Evolutionary conservation across 2,797 vertebrate species (phyloP).

Genomic region (Paedocypris micromegethes): DNA sequence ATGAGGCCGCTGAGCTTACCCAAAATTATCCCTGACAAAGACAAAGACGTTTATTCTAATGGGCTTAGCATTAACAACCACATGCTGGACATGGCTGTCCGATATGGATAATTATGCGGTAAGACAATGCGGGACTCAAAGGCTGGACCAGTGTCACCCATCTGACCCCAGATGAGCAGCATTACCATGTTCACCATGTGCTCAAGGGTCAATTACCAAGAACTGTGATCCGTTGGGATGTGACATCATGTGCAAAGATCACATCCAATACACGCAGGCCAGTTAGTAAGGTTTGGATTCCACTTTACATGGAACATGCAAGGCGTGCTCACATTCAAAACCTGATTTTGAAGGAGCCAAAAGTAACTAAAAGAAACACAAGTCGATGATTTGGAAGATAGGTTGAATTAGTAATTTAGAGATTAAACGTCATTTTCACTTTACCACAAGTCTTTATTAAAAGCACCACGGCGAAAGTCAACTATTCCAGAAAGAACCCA

Average conservation of each 20-base stretch:
- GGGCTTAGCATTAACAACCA: slow-evolving; percentile 1
- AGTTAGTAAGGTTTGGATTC: neutral
- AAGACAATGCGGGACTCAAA: slow-evolving; percentile 10
- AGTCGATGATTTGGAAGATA: too few species aligned
- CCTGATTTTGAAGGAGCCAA: too few species aligned
- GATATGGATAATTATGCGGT: slow-evolving; percentile 14
- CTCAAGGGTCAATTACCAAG: slow-evolving; percentile 46
- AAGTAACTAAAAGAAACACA: neutral
- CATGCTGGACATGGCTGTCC: slow-evolving; percentile 12
- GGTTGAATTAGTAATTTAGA: too few species aligned
- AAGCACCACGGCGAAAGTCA: too few species aligned
- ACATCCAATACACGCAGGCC: neutral
- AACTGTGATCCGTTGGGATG: neutral
- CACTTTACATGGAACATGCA: slow-evolving; percentile 1
- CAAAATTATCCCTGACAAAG: slow-evolving; percentile 3
- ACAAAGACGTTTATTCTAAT: slow-evolving; percentile 11
- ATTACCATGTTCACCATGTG: slow-evolving; percentile 50
- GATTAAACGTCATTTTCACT: too few species aligned
- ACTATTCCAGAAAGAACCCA: too few species aligned
- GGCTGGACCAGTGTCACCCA: neutral
- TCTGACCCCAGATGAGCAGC: slow-evolving; percentile 44
- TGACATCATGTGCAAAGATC: neutral
- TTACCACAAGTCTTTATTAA: too few species aligned
- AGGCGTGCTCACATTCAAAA: too few species aligned
- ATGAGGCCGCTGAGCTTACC: neutral